Evolutionary conservation across 1,140 invertebrate genomes (phyloP), one percentile per base, ranked within the genome.

Genomic region (Dreissena rostriformis): DNA sequence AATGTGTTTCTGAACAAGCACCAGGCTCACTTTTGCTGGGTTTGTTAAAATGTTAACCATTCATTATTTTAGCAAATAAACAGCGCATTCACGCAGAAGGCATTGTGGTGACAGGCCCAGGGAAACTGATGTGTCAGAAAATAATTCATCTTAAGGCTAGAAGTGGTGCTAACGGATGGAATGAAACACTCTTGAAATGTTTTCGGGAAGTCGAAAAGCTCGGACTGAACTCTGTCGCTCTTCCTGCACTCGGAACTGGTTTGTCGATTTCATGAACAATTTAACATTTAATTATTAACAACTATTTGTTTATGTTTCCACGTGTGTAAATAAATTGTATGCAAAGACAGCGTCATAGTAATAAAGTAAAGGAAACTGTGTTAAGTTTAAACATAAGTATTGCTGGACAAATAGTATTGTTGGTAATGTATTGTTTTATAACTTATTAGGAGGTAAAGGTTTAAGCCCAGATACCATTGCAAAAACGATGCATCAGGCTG

Each of bases 191-290:
- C 19, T 53, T 24, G 12, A 79, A 53, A 55, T 49, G 63, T 22
- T n/a, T 79, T 22, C 8, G 24, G 0, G 22, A 12, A 19, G 26
- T 39, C 26, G 65, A 79, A 24, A 19, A 26, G 8, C 29, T 68
- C 14, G 76, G 76, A 12, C 57, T 67, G n/a, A 79, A 26, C 53
- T 79, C 76, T 1, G 29, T 79, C 14, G 66, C 76, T 26, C 68
- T 79, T 39, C 76, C 76, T 68, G 63, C 66, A 5, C 49, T 79
- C 19, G 76, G 76, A 57, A 79, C 76, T 68, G 76, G 76, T 76
- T 65, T 49, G 19, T 19, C 19, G 24, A 11, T 63, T 19, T 24
- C 7, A n/a, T 19, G 61, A n/a, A 2, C 2, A 63, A 63, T n/a
- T 19, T 5, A 63, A 63, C 11, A n/a, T 39, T 39, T 39, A 39